phyloP scores from a whole-genome alignment of 2,888 invertebrate genomes.

The Cephalotes varians region DNA sequence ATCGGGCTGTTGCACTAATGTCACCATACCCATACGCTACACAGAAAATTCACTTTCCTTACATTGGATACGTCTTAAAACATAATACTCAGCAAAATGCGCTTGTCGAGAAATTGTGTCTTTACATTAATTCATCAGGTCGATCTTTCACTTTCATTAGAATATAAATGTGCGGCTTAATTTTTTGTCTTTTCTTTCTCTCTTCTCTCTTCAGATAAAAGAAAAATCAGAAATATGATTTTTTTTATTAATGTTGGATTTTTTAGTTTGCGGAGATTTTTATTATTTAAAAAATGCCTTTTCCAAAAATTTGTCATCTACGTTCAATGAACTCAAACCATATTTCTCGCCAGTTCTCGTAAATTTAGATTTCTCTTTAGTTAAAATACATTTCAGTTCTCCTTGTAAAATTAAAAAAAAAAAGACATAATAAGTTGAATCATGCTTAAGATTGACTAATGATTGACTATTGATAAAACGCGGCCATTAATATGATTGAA shows the following conservation, averaged over 20 bases:
- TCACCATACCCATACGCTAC: slow-evolving; percentile 73
- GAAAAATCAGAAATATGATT: neutral
- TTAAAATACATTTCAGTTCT: neutral
- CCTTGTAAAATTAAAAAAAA: neutral
- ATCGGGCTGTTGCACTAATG: slow-evolving; percentile 69
- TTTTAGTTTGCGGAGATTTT: too few species aligned
- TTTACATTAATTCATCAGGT: neutral
- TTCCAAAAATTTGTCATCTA: neutral
- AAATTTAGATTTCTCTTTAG: too few species aligned
- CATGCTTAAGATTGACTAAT: neutral
- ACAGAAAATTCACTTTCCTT: neutral
- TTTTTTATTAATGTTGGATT: neutral
- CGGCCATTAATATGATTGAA: too few species aligned
- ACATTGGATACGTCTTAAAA: neutral
- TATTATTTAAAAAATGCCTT: neutral
- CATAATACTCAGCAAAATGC: neutral
- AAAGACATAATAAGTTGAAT: neutral
- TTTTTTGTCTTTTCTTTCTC: neutral
- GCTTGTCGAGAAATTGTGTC: neutral
- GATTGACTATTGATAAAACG: neutral
- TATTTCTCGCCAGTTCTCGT: neutral
- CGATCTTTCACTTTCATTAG: neutral
- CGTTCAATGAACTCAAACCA: neutral
- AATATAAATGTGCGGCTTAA: neutral
- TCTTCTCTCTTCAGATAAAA: neutral